Evolutionary conservation across 2,113 vertebrate species (phyloP).

Genomic region (Phalacrocorax pelagicus): DNA sequence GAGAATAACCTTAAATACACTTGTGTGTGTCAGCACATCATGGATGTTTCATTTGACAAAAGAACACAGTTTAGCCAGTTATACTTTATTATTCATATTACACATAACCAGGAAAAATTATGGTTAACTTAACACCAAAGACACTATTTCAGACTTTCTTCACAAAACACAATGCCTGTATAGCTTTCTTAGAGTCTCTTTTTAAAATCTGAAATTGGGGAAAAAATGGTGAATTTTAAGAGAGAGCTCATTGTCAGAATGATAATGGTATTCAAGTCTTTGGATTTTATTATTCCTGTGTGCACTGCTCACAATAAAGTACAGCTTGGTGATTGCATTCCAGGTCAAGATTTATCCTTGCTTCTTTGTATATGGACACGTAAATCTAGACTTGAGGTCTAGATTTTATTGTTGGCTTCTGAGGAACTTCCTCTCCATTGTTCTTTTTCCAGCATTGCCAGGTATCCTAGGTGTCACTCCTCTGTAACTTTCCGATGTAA

Average conservation of each 20-base stretch:
- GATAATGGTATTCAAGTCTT: background rate
- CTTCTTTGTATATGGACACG: background rate
- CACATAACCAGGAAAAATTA: background rate
- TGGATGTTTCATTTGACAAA: background rate
- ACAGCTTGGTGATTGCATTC: background rate
- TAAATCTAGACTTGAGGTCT: background rate
- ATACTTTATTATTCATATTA: background rate
- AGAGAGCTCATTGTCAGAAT: background rate
- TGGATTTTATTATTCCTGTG: background rate
- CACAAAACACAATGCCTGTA: background rate
- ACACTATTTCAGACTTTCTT: background rate
- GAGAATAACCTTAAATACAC: background rate
- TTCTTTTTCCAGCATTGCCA: background rate
- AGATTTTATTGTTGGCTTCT: background rate
- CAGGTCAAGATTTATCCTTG: background rate
- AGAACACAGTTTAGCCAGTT: background rate
- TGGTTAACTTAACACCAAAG: background rate
- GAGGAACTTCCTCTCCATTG: background rate
- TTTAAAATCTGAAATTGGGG: background rate
- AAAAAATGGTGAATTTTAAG: background rate
- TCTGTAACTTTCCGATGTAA: background rate
- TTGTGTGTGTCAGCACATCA: background rate
- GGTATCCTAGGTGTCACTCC: background rate
- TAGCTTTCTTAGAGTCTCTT: background rate
- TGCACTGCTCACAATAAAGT: background rate